Evolutionary conservation across 2,888 invertebrate species (phyloP), one percentile per base, ranked within the genome.

Genomic region (Heliconius hortense): DNA sequence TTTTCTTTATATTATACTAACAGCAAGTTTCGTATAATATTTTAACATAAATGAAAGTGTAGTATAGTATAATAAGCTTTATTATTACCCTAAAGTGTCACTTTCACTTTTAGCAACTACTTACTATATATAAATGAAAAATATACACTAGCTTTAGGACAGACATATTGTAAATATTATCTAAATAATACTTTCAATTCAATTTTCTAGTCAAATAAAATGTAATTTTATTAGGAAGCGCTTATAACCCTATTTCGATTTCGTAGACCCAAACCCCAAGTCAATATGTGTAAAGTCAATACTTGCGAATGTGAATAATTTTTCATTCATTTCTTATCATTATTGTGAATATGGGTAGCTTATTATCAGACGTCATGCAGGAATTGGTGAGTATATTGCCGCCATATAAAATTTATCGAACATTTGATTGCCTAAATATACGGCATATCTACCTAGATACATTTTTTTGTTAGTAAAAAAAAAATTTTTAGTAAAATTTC

Each of bases 291-390:
- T 84, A 87, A 86, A 89, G 89, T 90, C 92, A 92, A 91, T 90
- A 91, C 86, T 87, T 86, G 87, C 82, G 86, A 86, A 87, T 89
- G 87, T 84, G 89, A 90, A 91, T 92, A 90, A 91, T 92, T 92
- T 93, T 92, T 92, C 92, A 91, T 90, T 87, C 87, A 87, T 88
- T 84, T 86, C 88, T 86, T 86, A 87, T 87, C 84, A 84, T 87
- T 87, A 90, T 90, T 90, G 88, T 85, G 82, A 80, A 80, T 84
- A 83, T 82, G 83, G 83, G 82, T 39, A 75, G 64, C 83, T 82
- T 82, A 82, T 82, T 84, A 84, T 84, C 82, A 81, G 82, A 79
- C 77, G 74, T 76, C 66, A 76, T 75, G 76, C 80, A 80, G 81
- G 77, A 79, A 79, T 69, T 53, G 59, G n/a, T 53, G 48, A 31